Base-by-base conservation (phyloP, 2,113 vertebrate species). In the Cephalopholis sonnerati region DNA sequence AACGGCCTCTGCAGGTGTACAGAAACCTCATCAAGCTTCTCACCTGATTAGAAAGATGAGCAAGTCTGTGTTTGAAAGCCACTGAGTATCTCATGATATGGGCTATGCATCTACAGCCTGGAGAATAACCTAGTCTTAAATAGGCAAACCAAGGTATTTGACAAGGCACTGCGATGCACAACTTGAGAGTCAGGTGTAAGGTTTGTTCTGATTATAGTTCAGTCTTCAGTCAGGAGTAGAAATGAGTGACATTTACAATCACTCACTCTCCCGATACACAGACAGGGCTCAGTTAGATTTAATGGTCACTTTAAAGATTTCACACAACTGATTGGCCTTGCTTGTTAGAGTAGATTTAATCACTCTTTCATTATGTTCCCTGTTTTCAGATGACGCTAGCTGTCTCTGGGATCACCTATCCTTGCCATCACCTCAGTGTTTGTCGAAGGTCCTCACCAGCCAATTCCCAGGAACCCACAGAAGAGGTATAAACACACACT, bases 381-480 rank as follows among this genome's bases (percentile, higher is more conserved):
- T 92, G 65, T 94, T 76, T 74, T 64, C 82, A 99, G 98, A 97
- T 99, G 96, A 99, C 97, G 77, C 93, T 99, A 91, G 97, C 97
- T 75, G 96, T 93, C 48, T 97, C 97, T 2, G 98, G 98, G 50
- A 93, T 99, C 85, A 97, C 92, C 93, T 98, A 97, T 93, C 98
- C 98, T 83, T 99, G 98, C 94, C 98, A 99, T 93, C 98, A 96
- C 82, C 97, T 99, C 86, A 98, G 95, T 79, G 98, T 99, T 91
- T 97, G 97, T 89, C 97, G 97, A 94, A 97, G 97, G 92, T 96
- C 97, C 77, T 98, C 96, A 72, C 96, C 98, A 54, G 91, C 96
- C 62, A 97, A 97, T 87, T 96, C 96, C 15, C 95, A 95, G 92
- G 97, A 99, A 64, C 97, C 97, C 81, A 96, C 97, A 81, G 98